phyloP scores from a whole-genome alignment of 2,888 invertebrate species.

The Cheilosia pagana region DNA sequence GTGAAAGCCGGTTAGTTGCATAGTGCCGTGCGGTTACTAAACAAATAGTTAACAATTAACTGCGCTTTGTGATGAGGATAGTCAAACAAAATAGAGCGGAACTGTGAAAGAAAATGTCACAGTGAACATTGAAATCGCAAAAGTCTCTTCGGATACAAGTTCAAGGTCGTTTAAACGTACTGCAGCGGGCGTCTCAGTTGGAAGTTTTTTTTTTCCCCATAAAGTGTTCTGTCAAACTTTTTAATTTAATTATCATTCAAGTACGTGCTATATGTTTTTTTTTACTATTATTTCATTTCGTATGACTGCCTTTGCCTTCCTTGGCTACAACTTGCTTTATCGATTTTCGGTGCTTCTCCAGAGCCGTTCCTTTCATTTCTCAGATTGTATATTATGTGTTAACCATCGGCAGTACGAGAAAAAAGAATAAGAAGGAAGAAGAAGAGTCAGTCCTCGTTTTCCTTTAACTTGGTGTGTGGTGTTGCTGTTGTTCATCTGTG shows the following conservation, averaged over 20 bases:
- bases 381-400: slow-evolving; percentile 46
- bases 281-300: slow-evolving; percentile 5
- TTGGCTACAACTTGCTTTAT: slow-evolving; percentile 56
- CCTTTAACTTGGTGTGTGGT: slow-evolving; percentile 27
- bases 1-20: slow-evolving; percentile 42
- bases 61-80: slow-evolving; percentile 38
- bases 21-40: slow-evolving; percentile 15
- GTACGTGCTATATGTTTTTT: not conserved
- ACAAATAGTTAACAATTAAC: slow-evolving; percentile 16
- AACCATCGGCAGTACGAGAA: slow-evolving; percentile 31
- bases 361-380: slow-evolving; percentile 41
- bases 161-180: slow-evolving; percentile 69
- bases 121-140: slow-evolving; percentile 8
- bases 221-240: slow-evolving; percentile 6
- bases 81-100: not conserved
- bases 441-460: slow-evolving; percentile 24
- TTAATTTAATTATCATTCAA: slow-evolving; percentile 36
- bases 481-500: slow-evolving; percentile 52
- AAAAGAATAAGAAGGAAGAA: slow-evolving; percentile 3
- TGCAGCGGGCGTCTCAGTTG: slow-evolving; percentile 11
- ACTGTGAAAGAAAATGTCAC: not conserved
- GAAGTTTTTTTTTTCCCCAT: slow-evolving; percentile 7
- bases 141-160: slow-evolving; percentile 35
- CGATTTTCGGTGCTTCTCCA: slow-evolving; percentile 60
- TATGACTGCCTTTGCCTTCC: slow-evolving; percentile 11